Evolutionary conservation across 1,140 invertebrate genomes (phyloP).

Genomic region (Bombus soroeensis): DNA sequence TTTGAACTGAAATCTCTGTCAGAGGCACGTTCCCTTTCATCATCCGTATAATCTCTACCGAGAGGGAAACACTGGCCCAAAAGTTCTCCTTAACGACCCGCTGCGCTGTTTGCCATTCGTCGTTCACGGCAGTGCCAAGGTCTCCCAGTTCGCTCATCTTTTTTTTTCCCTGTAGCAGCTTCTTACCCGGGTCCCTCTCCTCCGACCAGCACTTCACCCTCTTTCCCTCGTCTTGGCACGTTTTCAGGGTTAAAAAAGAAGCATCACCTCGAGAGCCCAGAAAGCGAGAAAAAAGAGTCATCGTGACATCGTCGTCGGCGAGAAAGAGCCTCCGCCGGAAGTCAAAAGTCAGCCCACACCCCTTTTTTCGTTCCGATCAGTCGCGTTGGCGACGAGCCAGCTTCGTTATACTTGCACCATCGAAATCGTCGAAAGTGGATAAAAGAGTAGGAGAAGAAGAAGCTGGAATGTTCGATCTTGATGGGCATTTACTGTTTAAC

Average conservation of each 20-base stretch:
- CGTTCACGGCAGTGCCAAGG: conserved; percentile 53
- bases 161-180: conserved; percentile 19
- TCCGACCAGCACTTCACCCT: neutral
- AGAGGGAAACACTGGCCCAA: conserved; percentile 11
- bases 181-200: conserved; percentile 1
- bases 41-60: neutral
- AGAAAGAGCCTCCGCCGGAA: conserved; percentile 47
- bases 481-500: neutral
- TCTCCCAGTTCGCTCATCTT: conserved; percentile 47
- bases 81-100: conserved; percentile 39
- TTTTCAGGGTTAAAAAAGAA: conserved; percentile 65
- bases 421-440: neutral
- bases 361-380: conserved; percentile 37
- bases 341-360: conserved; percentile 50
- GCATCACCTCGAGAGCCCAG: neutral
- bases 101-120: conserved; percentile 48
- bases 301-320: no score
- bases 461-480: neutral
- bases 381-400: conserved; percentile 44
- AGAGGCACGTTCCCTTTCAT: conserved; percentile 7
- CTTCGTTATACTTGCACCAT: conserved; percentile 12
- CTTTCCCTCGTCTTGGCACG: conserved; percentile 56
- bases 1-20: neutral
- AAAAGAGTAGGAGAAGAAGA: no score
- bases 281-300: neutral